These are phyloP conservation scores for Pegoplata infirma DNA, from an alignment of 2,888 invertebrate species.

Conservation along the genomic window DNA sequence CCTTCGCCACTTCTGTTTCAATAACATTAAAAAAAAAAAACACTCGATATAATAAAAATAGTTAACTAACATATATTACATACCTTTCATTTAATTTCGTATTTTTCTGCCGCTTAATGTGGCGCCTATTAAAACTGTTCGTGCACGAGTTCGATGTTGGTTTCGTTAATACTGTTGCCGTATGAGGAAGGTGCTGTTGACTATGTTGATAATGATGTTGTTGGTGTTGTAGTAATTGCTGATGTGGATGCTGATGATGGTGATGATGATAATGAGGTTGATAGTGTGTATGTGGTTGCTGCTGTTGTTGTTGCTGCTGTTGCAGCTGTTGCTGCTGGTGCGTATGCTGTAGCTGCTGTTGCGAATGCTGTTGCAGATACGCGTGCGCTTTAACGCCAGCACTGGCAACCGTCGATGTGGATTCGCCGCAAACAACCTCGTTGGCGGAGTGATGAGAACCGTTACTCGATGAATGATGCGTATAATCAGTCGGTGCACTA, in stretches of 20 bases:
- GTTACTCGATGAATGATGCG: constrained; percentile 69
- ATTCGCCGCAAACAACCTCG: constrained; percentile 69
- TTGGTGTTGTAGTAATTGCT: constrained; percentile 54
- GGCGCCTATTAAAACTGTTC: constrained; percentile 77
- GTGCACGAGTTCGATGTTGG: constrained; percentile 77
- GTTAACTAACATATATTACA: constrained; percentile 29
- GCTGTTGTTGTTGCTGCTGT: constrained; percentile 30
- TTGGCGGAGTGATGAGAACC: constrained; percentile 72
- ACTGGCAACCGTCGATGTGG: constrained; percentile 74
- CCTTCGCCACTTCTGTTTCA: background rate
- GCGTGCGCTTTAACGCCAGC: constrained; percentile 66
- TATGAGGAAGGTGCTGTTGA: constrained; percentile 63
- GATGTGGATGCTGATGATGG: constrained; percentile 45
- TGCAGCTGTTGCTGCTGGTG: constrained; percentile 15
- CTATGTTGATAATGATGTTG: constrained; percentile 62
- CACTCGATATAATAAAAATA: background rate
- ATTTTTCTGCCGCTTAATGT: constrained; percentile 76
- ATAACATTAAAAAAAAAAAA: background rate
- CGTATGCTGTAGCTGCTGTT: constrained; percentile 21
- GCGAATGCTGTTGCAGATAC: constrained; percentile 66
- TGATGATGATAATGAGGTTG: constrained; percentile 46
- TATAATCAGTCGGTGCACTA: constrained; percentile 77
- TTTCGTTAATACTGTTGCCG: constrained; percentile 71
- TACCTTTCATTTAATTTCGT: constrained; percentile 77
- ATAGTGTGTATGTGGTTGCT: constrained; percentile 33